Percentiles rank a stretch among this genome's conserved stretches.
Conservation (phyloP, 2,113 vertebrate genomes). For the Formicarius rufipectus region DNA sequence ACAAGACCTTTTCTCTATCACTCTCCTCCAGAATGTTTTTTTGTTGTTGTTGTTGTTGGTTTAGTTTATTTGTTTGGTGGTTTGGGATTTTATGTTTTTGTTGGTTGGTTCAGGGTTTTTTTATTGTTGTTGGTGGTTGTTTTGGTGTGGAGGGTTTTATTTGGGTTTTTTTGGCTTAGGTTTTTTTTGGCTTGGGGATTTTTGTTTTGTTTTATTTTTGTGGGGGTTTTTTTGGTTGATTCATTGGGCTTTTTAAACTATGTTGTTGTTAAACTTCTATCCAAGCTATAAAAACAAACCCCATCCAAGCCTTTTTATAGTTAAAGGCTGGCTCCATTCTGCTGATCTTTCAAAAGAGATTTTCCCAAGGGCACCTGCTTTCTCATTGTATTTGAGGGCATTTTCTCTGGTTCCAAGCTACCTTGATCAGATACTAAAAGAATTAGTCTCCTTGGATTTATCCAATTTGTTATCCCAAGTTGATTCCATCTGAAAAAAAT, state of each 20-base stretch:
- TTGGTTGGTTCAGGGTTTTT: too few species aligned
- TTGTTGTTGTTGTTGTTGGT: too few species aligned
- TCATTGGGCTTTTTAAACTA: rapidly evolving
- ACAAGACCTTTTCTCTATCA: not conserved
- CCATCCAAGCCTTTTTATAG: not conserved
- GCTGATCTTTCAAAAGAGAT: not conserved
- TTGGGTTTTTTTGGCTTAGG: not conserved
- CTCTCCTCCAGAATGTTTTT: not conserved
- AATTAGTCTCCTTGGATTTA: not conserved
- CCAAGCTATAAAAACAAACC: not conserved
- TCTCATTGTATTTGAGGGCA: not conserved
- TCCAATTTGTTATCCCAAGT: not conserved
- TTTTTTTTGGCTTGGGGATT: not conserved
- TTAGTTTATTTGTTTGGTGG: too few species aligned
- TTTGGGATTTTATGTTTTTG: too few species aligned
- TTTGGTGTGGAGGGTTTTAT: not conserved
- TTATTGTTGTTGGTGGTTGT: not conserved
- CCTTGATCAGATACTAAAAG: not conserved
- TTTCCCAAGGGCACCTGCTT: not conserved
- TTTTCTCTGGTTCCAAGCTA: not conserved
- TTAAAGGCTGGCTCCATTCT: not conserved
- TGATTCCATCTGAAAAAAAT: not conserved
- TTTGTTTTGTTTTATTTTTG: not conserved
- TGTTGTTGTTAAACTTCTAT: not conserved
- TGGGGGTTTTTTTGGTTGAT: not conserved